phyloP scores from a whole-genome alignment of 2,797 vertebrate genomes.

The Lacerta agilis region DNA sequence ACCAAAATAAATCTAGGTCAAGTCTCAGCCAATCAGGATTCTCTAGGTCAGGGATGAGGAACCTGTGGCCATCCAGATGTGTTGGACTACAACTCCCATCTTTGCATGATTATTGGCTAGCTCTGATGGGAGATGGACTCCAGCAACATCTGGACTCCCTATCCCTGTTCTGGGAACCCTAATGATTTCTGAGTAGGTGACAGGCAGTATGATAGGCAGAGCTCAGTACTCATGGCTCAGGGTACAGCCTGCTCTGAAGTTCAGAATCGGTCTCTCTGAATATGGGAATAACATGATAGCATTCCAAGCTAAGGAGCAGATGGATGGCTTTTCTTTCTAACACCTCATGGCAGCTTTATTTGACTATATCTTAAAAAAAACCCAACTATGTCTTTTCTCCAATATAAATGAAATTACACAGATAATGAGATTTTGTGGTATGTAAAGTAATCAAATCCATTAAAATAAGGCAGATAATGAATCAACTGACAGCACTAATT shows the following conservation, averaged over 20 bases:
- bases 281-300: background rate
- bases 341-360: background rate
- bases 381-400: background rate
- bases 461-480: slow-evolving; percentile 11
- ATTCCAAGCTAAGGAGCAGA: background rate
- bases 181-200: background rate
- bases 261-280: background rate
- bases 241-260: background rate
- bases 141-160: too few species aligned
- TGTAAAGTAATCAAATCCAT: background rate
- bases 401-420: background rate
- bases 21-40: background rate
- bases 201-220: background rate
- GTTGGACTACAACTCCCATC: too few species aligned
- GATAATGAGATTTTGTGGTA: background rate
- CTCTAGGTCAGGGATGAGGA: too few species aligned
- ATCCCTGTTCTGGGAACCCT: background rate
- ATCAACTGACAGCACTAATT: background rate
- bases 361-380: background rate
- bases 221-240: background rate
- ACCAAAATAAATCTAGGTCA: background rate
- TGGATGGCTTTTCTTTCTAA: background rate
- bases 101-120: too few species aligned
- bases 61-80: too few species aligned
- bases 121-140: too few species aligned